Base-by-base conservation (phyloP, 1,140 invertebrate genomes). In the Drosophila pandora region DNA sequence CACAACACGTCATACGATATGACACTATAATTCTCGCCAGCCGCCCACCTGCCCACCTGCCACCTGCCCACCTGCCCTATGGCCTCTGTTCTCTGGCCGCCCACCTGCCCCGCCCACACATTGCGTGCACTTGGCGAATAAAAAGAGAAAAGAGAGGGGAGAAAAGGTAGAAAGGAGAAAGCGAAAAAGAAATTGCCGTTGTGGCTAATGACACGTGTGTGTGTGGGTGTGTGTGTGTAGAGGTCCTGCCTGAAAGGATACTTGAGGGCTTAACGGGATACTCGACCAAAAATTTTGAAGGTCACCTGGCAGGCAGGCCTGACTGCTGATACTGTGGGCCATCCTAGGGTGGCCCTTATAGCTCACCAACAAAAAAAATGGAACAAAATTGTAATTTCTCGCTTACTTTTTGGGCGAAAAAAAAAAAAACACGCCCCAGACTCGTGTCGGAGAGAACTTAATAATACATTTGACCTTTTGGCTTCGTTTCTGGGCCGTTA, bases 401-500 rank as follows among this genome's bases (percentile, higher is more conserved):
- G 28, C 64, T 57, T 64, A 72, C 53, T 59, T 59, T 53, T 59
- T 53, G 21, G 6, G 57, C 9, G 21, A 41, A 56, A 59, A 57
- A 28, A 28, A 28, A 28, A 28, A 32, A 32, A 8, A 74, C 72
- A 75, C 72, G 55, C 72, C 60, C 72, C 67, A 43, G 23, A 50
- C 17, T 17, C 17, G 17, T 17, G 17, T 17, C 17, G 17, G 17
- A 17, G 17, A 17, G 17, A 17, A 17, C 17, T 79, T 73, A 78
- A 84, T 81, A 87, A 82, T 76, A 87, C 70, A 76, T 88, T 87
- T 88, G 83, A 87, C 82, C 82, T 87, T 87, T 87, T 87, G 82
- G 81, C 83, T 83, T 76, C 78, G 65, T 87, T 85, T 47, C 17
- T 17, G 17, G 17, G 17, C 17, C 7, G 23, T 25, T 3, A 4